A percentile compares a stretch with the other conserved stretches of the same genome.
Conservation (phyloP, 1,140 invertebrate species). For the Delia radicum region DNA sequence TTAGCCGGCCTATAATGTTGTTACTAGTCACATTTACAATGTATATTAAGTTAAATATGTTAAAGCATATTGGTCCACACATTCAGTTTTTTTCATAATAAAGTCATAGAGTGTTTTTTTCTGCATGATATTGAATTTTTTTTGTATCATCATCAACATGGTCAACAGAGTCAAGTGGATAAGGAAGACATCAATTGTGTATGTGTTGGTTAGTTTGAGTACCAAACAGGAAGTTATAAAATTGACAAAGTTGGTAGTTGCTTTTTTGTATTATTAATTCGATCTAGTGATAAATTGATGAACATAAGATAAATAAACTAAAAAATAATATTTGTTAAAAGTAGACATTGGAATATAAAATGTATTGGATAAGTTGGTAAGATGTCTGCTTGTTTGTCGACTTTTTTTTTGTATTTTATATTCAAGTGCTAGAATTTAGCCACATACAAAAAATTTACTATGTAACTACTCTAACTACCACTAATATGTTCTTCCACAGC, state of each 20-base stretch:
- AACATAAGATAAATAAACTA: neutral
- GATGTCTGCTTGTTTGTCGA: neutral
- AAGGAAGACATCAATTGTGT: neutral
- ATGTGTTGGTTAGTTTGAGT: neutral
- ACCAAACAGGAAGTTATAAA: neutral
- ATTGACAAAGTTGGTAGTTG: neutral
- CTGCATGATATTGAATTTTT: neutral
- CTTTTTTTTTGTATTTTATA: neutral
- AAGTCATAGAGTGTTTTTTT: too few relatives aligned
- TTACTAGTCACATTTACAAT: too few relatives aligned
- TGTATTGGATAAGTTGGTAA: neutral
- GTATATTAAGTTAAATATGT: too few relatives aligned
- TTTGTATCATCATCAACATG: neutral
- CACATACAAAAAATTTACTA: neutral
- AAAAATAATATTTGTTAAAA: neutral
- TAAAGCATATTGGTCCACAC: too few relatives aligned
- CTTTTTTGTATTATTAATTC: conserved; percentile 1
- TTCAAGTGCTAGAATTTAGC: neutral
- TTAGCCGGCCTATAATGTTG: too few relatives aligned
- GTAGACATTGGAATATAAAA: neutral
- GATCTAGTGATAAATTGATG: conserved; percentile 16
- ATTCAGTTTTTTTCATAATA: too few relatives aligned
- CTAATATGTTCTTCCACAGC: neutral
- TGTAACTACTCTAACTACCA: neutral
- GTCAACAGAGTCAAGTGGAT: neutral